phyloP scores from a whole-genome alignment of 1,140 invertebrate genomes.

The Anastatus disparis region DNA sequence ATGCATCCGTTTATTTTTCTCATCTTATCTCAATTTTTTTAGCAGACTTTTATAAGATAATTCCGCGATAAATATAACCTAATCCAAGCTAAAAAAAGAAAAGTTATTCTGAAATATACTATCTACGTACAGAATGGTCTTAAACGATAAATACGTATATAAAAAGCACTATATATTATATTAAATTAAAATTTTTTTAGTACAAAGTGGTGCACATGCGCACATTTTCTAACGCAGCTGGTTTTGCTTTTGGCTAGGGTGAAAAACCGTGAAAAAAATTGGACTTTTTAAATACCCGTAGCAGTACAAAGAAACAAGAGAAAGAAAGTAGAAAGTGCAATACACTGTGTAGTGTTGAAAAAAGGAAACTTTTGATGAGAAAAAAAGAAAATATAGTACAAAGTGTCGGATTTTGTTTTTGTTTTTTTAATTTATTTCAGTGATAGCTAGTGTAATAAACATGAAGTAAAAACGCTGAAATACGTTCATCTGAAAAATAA shows the following conservation, averaged over 20 bases:
- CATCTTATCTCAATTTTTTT: neutral
- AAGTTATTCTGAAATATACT: neutral
- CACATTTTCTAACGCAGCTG: neutral
- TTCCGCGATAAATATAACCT: neutral
- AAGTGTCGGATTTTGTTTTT: no score
- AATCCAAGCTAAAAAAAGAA: neutral
- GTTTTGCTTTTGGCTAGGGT: no score
- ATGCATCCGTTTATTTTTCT: neutral
- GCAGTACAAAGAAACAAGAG: neutral
- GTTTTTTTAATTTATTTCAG: no score
- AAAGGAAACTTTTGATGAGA: no score
- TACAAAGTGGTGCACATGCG: conserved; percentile 22
- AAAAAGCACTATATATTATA: no score
- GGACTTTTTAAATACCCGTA: conserved; percentile 9
- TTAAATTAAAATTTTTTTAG: no score
- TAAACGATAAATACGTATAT: no score
- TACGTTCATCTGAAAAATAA: neutral
- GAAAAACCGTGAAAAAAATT: no score
- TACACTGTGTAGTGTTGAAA: no score
- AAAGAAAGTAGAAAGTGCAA: no score
- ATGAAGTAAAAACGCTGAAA: neutral
- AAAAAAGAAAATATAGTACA: no score
- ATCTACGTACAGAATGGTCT: no score
- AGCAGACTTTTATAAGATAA: neutral
- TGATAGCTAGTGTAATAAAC: conserved; percentile 5